Conservation (phyloP, 2,888 invertebrate genomes). For the Macropis europaea region DNA sequence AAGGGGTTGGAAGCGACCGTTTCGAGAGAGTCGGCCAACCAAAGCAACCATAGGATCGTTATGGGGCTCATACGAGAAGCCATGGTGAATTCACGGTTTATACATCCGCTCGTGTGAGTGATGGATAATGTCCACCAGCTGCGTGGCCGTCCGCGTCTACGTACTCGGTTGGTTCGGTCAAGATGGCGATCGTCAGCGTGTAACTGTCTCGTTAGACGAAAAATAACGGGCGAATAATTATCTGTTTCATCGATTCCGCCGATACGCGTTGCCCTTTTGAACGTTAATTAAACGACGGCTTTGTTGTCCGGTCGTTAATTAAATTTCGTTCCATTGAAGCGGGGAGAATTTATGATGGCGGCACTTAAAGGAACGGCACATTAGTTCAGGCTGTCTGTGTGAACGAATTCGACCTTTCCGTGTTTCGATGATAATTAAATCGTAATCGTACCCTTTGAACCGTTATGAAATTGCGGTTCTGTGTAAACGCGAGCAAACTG, state of each 20-base stretch:
- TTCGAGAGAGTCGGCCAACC: conserved; percentile 47
- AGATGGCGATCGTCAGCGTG: conserved; percentile 52
- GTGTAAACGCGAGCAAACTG: too few relatives aligned
- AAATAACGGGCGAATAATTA: conserved; percentile 39
- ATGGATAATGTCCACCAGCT: conserved; percentile 54
- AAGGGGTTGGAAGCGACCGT: conserved; percentile 39
- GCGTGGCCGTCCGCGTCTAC: conserved; percentile 35
- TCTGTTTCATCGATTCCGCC: conserved; percentile 7
- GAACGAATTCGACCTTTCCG: neutral
- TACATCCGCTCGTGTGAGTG: conserved; percentile 39
- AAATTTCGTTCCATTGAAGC: neutral
- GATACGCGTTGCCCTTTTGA: conserved; percentile 3
- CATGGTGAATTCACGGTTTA: conserved; percentile 46
- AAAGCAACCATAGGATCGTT: conserved; percentile 55
- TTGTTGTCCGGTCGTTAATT: neutral
- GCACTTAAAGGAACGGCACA: too few relatives aligned
- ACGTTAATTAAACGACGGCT: conserved; percentile 22
- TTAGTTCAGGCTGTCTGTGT: neutral
- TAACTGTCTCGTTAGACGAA: conserved; percentile 49
- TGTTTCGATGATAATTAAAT: too few relatives aligned
- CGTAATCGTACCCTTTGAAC: too few relatives aligned
- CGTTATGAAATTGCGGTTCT: too few relatives aligned
- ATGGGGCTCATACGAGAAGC: conserved; percentile 45
- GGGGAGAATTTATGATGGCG: neutral
- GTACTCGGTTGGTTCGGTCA: conserved; percentile 30